Base-by-base conservation (phyloP, 1,140 invertebrate genomes). In the Neodiprion virginianus region DNA sequence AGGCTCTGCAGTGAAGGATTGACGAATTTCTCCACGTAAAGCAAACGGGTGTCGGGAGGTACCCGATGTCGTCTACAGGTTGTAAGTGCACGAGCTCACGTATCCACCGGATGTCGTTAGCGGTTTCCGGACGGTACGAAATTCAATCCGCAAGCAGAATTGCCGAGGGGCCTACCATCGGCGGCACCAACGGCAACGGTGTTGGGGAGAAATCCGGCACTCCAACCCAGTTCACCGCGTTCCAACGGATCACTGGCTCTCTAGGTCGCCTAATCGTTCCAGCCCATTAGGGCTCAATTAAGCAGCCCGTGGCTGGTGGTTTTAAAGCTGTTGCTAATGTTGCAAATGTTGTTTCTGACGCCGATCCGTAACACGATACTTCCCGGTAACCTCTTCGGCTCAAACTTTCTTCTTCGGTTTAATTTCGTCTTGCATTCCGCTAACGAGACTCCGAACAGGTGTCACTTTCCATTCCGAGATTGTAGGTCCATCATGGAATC, bases 201-300 rank as follows among this genome's bases (percentile, higher is more conserved):
- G 48, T 72, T 50, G 47, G 72, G 69, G 67, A 69, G 68, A 61
- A 61, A 61, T 61, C 53, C 53, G n/a, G 11, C 53, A 12, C 53
- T 61, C 53, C 53, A 5, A 40, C 28, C 53, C 53, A 61, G 11
- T 17, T 17, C 11, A 17, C 53, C 53, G 53, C 53, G 53, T 61
- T 61, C 53, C 11, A 61, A 61, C 53, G 53, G 53, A 61, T 67
- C 48, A 67, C 72, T 12, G 23, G 69, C n/a, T 28, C 50, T 23
- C 14, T 49, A 17, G n/a, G 69, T 47, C 50, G 17, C 11, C 68
- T 40, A 74, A 78, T 79, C 75, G 77, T 79, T 79, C 70, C 77
- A 73, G 74, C 69, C 72, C 76, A 78, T 79, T 78, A 79, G 76
- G 67, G 61, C 75, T 8, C 74, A 72, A 76, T 76, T 73, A 79